phyloP scores from a whole-genome alignment of 2,888 invertebrate species.

The Trichopoda pennipes region DNA sequence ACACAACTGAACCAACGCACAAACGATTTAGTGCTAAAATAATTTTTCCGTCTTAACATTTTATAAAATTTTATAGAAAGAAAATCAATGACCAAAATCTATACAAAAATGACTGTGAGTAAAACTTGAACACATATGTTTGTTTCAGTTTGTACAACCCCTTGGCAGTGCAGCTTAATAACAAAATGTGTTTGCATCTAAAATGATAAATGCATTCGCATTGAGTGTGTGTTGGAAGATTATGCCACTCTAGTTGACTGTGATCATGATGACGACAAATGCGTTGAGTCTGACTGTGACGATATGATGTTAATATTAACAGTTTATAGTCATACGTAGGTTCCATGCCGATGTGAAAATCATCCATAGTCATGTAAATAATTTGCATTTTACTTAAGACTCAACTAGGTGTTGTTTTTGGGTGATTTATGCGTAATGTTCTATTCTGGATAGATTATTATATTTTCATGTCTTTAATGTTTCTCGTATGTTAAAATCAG shows the following conservation, averaged over 20 bases:
- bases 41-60: no score
- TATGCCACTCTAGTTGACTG: slow-evolving; percentile 21
- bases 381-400: slow-evolving; percentile 65
- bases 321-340: slow-evolving; percentile 64
- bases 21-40: not conserved
- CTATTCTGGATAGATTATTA: slow-evolving; percentile 12
- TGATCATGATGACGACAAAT: slow-evolving; percentile 34
- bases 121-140: no score
- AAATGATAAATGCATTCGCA: no score
- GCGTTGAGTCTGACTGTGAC: slow-evolving; percentile 25
- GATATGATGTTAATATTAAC: slow-evolving; percentile 45
- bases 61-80: no score
- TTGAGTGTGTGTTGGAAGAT: not conserved
- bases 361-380: slow-evolving; percentile 60
- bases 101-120: no score
- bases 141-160: no score
- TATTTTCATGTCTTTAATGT: slow-evolving; percentile 24
- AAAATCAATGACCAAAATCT: no score
- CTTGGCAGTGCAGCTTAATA: no score
- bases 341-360: slow-evolving; percentile 34
- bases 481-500: not conserved
- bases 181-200: no score
- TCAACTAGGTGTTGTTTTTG: slow-evolving; percentile 64
- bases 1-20: no score
- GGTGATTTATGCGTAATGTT: slow-evolving; percentile 62